Evolutionary conservation across 2,113 vertebrate genomes (phyloP), one percentile per base, ranked within the genome.

Genomic region (Syngnathus floridae): DNA sequence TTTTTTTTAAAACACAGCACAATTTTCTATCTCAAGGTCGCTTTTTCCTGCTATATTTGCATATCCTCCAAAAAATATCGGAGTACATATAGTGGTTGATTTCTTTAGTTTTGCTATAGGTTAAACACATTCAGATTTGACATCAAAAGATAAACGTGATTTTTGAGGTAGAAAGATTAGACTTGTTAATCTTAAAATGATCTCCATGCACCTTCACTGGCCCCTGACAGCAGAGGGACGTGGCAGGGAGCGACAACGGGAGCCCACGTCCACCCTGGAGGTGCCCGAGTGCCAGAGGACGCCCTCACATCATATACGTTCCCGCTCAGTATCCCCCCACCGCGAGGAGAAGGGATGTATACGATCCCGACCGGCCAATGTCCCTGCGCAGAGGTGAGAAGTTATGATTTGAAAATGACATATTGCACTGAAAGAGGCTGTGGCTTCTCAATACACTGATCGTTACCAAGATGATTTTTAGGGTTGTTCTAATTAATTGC

Each of bases 321-420:
- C 96, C 11, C 93, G 96, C 64, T 99, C 96, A 0, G 95, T 95
- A 52, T 99, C 96, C 82, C 96, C 96, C 77, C 95, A 94, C 81
- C 94, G 90, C 10, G 94, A 96, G 64, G 94, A 98, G 74, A 93
- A 94, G 91, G 94, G 93, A 65, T 92, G 93, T 84, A 91, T 90
- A 69, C 92, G 95, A 65, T 97, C 96, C 55, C 93, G 94, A 69
- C 94, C 95, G 74, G 90, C 95, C 89, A 93, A 94, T 88, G 90
- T 98, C 79, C 95, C 95, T 77, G 87, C 94, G 84, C 96, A 98
- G 92, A 96, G 95, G 96, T 98, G 89, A 83, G 91, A n/a, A 14
- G 9, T 45, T 10, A 40, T 21, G 9, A 59, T 14, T 49, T 55
- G 19, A 59, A 17, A 16, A 37, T 58, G 9, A 58, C 10, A 9